phyloP scores from a whole-genome alignment of 2,888 invertebrate species.

The Heliothis peltigera region DNA sequence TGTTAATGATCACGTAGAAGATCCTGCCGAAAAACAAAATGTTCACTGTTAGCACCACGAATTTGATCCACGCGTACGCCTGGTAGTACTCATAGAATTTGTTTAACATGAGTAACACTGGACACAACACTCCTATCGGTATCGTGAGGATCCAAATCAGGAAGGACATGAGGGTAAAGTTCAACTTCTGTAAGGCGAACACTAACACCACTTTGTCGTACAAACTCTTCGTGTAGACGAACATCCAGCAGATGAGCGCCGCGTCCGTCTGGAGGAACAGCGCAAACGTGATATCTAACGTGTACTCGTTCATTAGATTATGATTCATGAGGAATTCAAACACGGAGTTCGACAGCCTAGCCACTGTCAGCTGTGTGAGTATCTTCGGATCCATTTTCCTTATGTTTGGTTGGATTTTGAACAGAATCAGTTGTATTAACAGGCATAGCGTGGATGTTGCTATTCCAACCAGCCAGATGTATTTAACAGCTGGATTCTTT shows the following conservation, averaged over 20 bases:
- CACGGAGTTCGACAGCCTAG: constrained; percentile 71
- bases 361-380: constrained; percentile 72
- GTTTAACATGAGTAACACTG: constrained; percentile 27
- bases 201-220: constrained; percentile 79
- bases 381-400: constrained; percentile 77
- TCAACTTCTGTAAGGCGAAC: constrained; percentile 64
- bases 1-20: constrained; percentile 68
- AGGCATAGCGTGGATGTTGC: constrained; percentile 66
- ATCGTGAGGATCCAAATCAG: constrained; percentile 69
- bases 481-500: not conserved
- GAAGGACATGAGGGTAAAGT: constrained; percentile 60
- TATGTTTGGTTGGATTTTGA: constrained; percentile 65
- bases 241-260: constrained; percentile 76
- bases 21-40: constrained; percentile 72
- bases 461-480: constrained; percentile 71
- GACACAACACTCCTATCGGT: constrained; percentile 68
- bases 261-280: constrained; percentile 74
- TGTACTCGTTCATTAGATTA: not conserved
- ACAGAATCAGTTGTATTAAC: constrained; percentile 65
- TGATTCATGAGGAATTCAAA: constrained; percentile 66
- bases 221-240: constrained; percentile 77
- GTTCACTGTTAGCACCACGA: constrained; percentile 70
- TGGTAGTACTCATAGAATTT: constrained; percentile 55
- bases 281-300: constrained; percentile 52
- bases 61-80: constrained; percentile 69